Evolutionary conservation across 2,797 vertebrate species (phyloP).

Genomic region (Sebastes ruberrimus): DNA sequence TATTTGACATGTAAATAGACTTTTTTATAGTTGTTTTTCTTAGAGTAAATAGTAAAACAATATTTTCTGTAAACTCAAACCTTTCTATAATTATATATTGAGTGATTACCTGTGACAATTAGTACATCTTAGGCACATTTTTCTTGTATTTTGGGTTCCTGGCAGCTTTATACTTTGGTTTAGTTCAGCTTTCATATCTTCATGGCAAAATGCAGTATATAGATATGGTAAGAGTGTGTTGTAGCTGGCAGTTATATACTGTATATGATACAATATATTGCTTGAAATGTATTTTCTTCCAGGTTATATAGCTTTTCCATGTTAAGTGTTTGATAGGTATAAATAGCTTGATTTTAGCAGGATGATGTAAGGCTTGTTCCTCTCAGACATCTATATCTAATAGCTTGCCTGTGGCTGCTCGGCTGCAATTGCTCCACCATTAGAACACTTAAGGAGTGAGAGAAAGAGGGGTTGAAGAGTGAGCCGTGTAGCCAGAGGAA

Average conservation of each 20-base stretch:
- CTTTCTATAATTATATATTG: background rate
- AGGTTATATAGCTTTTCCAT: constrained; percentile 1
- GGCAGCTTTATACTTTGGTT: background rate
- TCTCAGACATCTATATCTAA: constrained; percentile 58
- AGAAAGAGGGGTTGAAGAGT: constrained; percentile 34
- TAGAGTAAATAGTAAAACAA: background rate
- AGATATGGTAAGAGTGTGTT: background rate
- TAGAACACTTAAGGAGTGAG: constrained; percentile 62
- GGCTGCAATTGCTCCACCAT: constrained; percentile 55
- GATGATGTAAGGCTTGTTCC: constrained; percentile 29
- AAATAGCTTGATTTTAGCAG: constrained; percentile 52
- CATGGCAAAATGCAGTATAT: background rate
- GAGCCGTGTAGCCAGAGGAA: constrained; percentile 57
- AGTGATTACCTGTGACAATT: background rate
- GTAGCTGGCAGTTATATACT: background rate
- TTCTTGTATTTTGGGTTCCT: background rate
- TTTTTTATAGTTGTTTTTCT: background rate
- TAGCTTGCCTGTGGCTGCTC: constrained; percentile 59
- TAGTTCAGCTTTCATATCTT: background rate
- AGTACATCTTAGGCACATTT: background rate
- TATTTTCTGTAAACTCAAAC: background rate
- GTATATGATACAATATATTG: background rate
- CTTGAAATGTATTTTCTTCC: constrained; percentile 2
- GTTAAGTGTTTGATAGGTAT: constrained; percentile 38
- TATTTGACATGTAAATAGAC: background rate